Evolutionary conservation across 2,113 vertebrate genomes (phyloP), one percentile per base, ranked within the genome.

Genomic region (Dolichallabes microphthalmus): DNA sequence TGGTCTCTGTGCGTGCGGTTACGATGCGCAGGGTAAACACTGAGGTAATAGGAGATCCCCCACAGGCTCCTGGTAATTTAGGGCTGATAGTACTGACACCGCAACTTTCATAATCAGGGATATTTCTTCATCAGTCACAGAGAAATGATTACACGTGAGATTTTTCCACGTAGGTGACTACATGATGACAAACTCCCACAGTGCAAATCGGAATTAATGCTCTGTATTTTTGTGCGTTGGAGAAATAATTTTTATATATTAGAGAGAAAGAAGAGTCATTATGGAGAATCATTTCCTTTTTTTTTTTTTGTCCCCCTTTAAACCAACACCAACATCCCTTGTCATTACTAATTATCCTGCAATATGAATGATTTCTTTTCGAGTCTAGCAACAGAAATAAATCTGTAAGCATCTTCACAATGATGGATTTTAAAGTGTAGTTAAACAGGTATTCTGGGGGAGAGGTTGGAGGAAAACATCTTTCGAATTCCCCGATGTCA

Each of bases 21-120:
- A 75, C 87, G 88, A 87, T 71, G 80, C 83, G 39, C 61, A 64
- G 77, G 20, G 52, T 76, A 66, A 82, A 82, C 7, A 63, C 71
- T 85, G 83, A 15, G 2, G n/a, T 76, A 85, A 85, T 53, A 60
- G 9, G 69, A 50, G 75, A 83, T 64, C 61, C 50, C 63, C 71
- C n/a, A 80, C n/a, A 32, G 63, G 64, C 55, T 64, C 80, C 52
- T 14, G n/a, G 20, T 53, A 79, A 79, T 80, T 35, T 57, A 39
- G 58, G 50, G 75, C 50, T 81, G 78, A 74, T 60, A 71, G 55
- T 74, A 52, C 84, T 81, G 75, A 85, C 75, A 55, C 50, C 2
- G 35, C 74, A 57, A 76, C 50, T 57, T 85, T 58, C 11, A 68
- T 52, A 78, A 77, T 77, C 55, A 74, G 60, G 71, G 45, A 61